phyloP scores from a whole-genome alignment of 2,797 vertebrate species.

The Chanos chanos region DNA sequence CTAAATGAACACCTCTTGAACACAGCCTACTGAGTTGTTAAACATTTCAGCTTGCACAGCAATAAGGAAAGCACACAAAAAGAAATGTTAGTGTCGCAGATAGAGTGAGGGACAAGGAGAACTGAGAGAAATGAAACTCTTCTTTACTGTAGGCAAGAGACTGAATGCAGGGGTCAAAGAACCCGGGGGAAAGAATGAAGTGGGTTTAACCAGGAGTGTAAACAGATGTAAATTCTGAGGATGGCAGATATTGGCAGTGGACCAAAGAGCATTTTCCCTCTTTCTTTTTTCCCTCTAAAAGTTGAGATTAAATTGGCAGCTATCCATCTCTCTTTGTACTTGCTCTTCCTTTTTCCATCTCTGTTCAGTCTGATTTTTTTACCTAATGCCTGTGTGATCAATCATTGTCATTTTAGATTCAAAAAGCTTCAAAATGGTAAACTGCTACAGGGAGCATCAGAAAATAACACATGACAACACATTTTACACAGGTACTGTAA shows the following conservation, averaged over 20 bases:
- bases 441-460: too few species aligned
- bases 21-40: too few species aligned
- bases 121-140: slow-evolving; percentile 34
- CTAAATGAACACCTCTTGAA: background rate
- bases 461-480: too few species aligned
- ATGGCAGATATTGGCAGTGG: slow-evolving; percentile 61
- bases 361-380: too few species aligned
- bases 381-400: background rate
- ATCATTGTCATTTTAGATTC: slow-evolving; percentile 1
- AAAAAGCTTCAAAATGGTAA: too few species aligned
- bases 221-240: slow-evolving; percentile 74
- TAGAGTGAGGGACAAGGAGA: background rate
- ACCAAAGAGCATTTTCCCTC: slow-evolving; percentile 59
- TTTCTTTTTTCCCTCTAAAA: slow-evolving; percentile 48
- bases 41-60: too few species aligned
- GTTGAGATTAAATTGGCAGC: slow-evolving; percentile 61
- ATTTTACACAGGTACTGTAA: too few species aligned
- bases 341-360: slow-evolving; percentile 1
- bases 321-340: slow-evolving; percentile 20
- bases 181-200: slow-evolving; percentile 64
- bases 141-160: slow-evolving; percentile 53
- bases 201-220: slow-evolving; percentile 64
- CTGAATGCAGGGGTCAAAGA: slow-evolving; percentile 61
- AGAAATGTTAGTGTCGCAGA: slow-evolving; percentile 32
- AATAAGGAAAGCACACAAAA: too few species aligned